Evolutionary conservation across 2,113 vertebrate species (phyloP).

Genomic region (Strix aluco): DNA sequence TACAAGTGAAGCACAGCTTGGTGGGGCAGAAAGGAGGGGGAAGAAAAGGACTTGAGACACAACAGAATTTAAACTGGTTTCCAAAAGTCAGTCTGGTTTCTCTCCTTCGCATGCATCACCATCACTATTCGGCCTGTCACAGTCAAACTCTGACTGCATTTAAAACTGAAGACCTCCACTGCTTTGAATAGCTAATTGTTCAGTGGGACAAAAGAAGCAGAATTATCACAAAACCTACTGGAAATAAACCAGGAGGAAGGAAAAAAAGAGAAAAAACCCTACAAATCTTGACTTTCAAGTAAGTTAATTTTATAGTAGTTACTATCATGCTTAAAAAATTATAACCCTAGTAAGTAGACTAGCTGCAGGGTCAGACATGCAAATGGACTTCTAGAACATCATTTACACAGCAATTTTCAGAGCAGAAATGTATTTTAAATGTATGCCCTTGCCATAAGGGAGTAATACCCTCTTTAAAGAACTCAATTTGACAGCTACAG

Average conservation of each 20-base stretch:
- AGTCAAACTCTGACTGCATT: not conserved
- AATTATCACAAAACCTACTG: not conserved
- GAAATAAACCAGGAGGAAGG: not conserved
- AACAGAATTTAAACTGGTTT: not conserved
- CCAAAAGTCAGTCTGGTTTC: not conserved
- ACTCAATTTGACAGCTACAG: not conserved
- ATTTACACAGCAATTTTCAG: slow-evolving; percentile 4
- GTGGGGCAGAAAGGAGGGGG: not conserved
- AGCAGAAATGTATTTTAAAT: not conserved
- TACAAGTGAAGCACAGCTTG: not conserved
- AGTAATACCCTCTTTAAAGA: not conserved
- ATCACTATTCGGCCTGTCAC: not conserved
- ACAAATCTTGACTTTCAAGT: not conserved
- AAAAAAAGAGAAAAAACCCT: not conserved
- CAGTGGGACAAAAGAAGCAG: not conserved
- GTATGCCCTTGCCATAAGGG: not conserved
- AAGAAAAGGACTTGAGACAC: not conserved
- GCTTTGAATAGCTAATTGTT: slow-evolving; percentile 9
- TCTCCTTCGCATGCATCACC: not conserved
- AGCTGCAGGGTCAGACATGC: not conserved
- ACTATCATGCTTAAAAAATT: not conserved
- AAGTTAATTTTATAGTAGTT: not conserved
- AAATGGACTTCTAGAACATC: not conserved
- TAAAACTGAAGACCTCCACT: not conserved
- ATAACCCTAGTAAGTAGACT: not conserved